phyloP scores from a whole-genome alignment of 2,797 vertebrate species.

The Novumbra hubbsi region DNA sequence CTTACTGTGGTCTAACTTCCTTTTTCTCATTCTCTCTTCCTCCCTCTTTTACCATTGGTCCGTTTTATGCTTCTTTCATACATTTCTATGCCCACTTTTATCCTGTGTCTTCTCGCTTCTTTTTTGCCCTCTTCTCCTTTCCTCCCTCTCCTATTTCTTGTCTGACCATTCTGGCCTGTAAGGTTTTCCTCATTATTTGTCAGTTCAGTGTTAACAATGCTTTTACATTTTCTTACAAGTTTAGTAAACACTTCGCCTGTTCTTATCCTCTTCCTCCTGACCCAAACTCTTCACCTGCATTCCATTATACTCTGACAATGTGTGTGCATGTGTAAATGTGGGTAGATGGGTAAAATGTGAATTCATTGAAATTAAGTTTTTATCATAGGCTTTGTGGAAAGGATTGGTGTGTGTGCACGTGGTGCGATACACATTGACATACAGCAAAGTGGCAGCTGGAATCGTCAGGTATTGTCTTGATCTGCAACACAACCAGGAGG shows the following conservation, averaged over 20 bases:
- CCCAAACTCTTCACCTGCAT: not conserved
- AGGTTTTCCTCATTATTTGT: not conserved
- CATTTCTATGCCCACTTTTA: not conserved
- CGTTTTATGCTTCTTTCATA: not conserved
- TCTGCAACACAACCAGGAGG: too few species aligned
- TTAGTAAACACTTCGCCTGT: not conserved
- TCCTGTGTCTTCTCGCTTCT: not conserved
- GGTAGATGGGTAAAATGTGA: not conserved
- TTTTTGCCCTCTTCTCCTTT: not conserved
- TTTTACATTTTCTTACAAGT: not conserved
- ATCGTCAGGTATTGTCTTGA: too few species aligned
- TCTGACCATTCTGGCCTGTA: not conserved
- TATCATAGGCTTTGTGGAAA: not conserved
- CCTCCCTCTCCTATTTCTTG: not conserved
- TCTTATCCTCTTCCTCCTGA: not conserved
- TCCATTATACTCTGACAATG: not conserved
- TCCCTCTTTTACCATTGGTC: too few species aligned
- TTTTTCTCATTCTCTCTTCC: not conserved
- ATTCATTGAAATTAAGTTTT: not conserved
- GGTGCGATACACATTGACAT: too few species aligned
- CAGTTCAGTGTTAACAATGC: not conserved
- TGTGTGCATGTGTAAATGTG: constrained; percentile 5
- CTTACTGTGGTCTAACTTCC: not conserved
- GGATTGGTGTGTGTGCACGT: not conserved
- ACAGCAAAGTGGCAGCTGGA: too few species aligned